A percentile compares a stretch with the other conserved stretches of the same genome.
These are phyloP conservation scores for Epirrhoe alternata DNA, from an alignment of 2,888 invertebrate genomes.

Conservation along the genomic window DNA sequence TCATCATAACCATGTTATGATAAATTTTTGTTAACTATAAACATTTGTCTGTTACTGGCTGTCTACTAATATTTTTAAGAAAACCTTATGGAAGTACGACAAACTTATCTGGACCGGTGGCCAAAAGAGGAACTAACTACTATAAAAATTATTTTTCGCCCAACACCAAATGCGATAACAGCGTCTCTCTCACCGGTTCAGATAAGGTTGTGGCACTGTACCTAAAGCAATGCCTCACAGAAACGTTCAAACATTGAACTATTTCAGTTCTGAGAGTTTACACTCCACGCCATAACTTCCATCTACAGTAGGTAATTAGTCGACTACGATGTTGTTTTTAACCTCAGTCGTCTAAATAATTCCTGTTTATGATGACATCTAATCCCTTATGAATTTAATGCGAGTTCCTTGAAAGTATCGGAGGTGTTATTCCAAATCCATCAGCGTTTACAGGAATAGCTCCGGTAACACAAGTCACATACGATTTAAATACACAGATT, in stretches of 20 bases:
- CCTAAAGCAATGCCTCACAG: constrained; percentile 5
- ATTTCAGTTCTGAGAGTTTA: constrained; percentile 51
- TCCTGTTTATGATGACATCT: constrained; percentile 85
- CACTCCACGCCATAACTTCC: constrained; percentile 60
- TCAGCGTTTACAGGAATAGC: constrained; percentile 80
- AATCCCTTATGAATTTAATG: constrained; percentile 84
- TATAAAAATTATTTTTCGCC: too few relatives aligned
- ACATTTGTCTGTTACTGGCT: not conserved
- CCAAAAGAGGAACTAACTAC: too few relatives aligned
- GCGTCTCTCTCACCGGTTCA: too few relatives aligned
- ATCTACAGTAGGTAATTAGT: constrained; percentile 64
- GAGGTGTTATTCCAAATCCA: constrained; percentile 80
- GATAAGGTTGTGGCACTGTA: too few relatives aligned
- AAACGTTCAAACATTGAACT: constrained; percentile 42
- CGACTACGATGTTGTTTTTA: constrained; percentile 72
- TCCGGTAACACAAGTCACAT: constrained; percentile 81
- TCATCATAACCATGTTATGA: too few relatives aligned
- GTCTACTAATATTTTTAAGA: not conserved
- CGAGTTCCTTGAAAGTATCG: constrained; percentile 72
- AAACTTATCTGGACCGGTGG: too few relatives aligned
- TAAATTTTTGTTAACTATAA: not conserved
- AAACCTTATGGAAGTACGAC: not conserved
- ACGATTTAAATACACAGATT: constrained; percentile 84
- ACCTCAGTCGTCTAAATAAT: constrained; percentile 83
- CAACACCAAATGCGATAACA: too few relatives aligned